Evolutionary conservation across 2,888 invertebrate species (phyloP), one percentile per base, ranked within the genome.

Genomic region (Nomada ruficornis): DNA sequence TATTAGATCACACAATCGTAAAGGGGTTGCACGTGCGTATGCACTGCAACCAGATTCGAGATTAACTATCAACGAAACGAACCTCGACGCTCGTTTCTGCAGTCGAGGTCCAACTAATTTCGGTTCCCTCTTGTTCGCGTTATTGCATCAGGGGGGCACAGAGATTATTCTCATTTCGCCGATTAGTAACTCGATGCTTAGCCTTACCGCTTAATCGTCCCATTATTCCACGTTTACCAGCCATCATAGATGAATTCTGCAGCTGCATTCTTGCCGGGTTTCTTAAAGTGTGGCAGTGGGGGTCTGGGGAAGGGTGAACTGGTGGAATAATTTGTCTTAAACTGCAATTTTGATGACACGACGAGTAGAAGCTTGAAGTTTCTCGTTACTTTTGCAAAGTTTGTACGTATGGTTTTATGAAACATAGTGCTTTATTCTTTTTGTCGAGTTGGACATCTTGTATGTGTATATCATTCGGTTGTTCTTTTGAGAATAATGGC

Each of bases 71-170:
- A 76, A 70, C 62, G 69, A 57, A 75, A 77, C 65, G 75, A 59
- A 52, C 50, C 69, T 70, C 62, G 18, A 62, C 50, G 44, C 64
- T 29, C 57, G 68, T 75, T 47, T 50, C 69, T 72, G 44, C 67
- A 68, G 60, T 86, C 84, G 88, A 87, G 88, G 88, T 80, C 86
- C 80, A 75, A 82, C 71, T 80, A 88, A 88, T 88, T 86, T 83
- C 75, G 54, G 54, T 57, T 80, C 80, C 85, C 88, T 79, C 86
- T 36, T 57, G 50, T 72, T 54, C 55, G 10, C 63, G 26, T 59
- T 47, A 55, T 50, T n/a, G 55, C 55, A 50, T 63, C 60, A 50
- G 72, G 77, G 36, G 72, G 72, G 57, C 59, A 77, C 64, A 69
- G 44, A 75, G 57, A 81, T 77, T 65, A 84, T 78, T 75, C 65